Evolutionary conservation across 2,113 vertebrate genomes (phyloP).

Genomic region (Sprattus sprattus): DNA sequence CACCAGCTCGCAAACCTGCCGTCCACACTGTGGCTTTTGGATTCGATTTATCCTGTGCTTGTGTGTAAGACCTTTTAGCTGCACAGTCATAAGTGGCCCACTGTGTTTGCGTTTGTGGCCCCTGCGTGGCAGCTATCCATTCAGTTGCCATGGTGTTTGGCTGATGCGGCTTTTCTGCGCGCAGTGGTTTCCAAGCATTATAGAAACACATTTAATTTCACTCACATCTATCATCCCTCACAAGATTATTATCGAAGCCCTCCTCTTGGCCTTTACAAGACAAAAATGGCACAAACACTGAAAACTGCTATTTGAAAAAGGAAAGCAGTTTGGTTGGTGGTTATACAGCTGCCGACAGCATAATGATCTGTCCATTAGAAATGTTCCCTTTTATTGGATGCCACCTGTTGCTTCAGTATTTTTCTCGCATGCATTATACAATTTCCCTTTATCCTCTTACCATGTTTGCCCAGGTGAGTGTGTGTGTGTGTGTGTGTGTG

Average conservation of each 20-base stretch:
- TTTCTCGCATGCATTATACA: neutral
- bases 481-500: neutral
- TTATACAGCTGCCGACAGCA: neutral
- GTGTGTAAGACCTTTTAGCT: slow-evolving; percentile 12
- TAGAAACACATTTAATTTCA: neutral
- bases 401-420: neutral
- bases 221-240: neutral
- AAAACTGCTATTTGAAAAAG: neutral
- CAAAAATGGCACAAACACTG: neutral
- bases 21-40: neutral
- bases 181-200: neutral
- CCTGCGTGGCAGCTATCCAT: neutral
- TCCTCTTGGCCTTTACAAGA: neutral
- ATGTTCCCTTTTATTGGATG: neutral
- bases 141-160: neutral
- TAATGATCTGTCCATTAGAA: neutral
- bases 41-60: neutral
- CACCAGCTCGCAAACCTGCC: neutral
- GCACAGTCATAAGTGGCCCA: neutral
- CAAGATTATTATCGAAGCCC: neutral
- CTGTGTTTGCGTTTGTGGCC: neutral
- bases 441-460: neutral
- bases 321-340: neutral
- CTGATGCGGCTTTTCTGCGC: neutral
- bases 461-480: slow-evolving; percentile 1